Percentiles rank a stretch among this genome's conserved stretches.
Evolutionary conservation across 92 coral and sea anemone genomes (phyloP).

Genomic region (Plumapathes pennacea): DNA sequence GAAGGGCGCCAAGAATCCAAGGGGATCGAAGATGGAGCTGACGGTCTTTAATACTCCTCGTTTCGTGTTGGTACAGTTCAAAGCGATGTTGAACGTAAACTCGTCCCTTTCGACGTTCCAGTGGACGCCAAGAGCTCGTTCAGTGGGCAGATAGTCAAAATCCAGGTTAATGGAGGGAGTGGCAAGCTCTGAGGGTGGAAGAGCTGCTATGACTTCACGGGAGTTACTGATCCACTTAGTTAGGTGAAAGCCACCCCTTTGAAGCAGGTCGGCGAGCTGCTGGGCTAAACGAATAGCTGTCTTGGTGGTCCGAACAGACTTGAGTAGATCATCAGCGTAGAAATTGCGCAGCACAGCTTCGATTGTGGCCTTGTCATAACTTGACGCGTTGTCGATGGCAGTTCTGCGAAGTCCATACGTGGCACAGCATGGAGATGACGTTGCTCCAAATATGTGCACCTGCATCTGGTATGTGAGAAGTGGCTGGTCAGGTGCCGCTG

Average conservation of each 20-base stretch:
- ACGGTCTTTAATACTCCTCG: conserved; percentile 54
- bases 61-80: conserved; percentile 47
- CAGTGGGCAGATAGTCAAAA: conserved; percentile 41
- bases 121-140: conserved; percentile 34
- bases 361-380: conserved; percentile 18
- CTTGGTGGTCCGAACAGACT: conserved; percentile 14
- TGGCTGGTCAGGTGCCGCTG: conserved; percentile 10
- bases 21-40: conserved; percentile 43
- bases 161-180: conserved; percentile 28
- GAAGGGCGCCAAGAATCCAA: conserved; percentile 52
- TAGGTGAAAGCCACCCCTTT: conserved; percentile 43
- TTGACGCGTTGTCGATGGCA: conserved; percentile 33
- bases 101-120: conserved; percentile 55
- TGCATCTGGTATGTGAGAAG: conserved; percentile 34
- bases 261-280: conserved; percentile 28
- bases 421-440: conserved; percentile 53
- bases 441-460: conserved; percentile 49
- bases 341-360: conserved; percentile 24
- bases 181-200: conserved; percentile 20
- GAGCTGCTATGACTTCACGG: conserved; percentile 21
- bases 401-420: conserved; percentile 33
- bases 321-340: conserved; percentile 40
- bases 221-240: conserved; percentile 38
- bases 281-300: conserved; percentile 16
- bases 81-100: conserved; percentile 43